A percentile compares a stretch with the other conserved stretches of the same genome.
phyloP scores from a whole-genome alignment of 2,888 invertebrate genomes.

The Andrena camellia region DNA sequence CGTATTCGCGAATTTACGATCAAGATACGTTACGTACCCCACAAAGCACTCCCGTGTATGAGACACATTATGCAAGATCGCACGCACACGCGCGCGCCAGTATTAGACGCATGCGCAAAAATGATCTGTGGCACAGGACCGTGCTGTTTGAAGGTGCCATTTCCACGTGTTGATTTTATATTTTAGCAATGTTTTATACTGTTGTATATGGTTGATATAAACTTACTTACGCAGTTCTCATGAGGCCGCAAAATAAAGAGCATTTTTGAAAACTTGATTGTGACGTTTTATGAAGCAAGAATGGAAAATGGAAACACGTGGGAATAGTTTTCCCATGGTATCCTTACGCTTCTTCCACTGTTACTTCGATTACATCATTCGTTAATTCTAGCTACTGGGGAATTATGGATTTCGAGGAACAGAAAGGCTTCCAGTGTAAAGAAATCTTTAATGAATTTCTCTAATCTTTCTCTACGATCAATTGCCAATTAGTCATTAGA shows the following conservation, averaged over 20 bases:
- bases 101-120: constrained; percentile 36
- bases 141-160: background rate
- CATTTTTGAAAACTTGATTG: no score
- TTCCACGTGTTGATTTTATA: no score
- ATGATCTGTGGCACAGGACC: background rate
- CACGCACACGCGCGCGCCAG: background rate
- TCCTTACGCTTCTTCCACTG: background rate
- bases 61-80: constrained; percentile 19
- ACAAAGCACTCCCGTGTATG: background rate
- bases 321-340: background rate
- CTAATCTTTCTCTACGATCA: background rate
- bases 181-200: no score
- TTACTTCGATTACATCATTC: background rate
- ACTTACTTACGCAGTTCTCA: no score
- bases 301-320: background rate
- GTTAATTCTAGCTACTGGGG: background rate
- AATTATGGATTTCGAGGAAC: background rate
- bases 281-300: background rate
- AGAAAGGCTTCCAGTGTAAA: background rate
- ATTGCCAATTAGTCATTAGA: background rate
- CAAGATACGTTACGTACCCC: constrained; percentile 7
- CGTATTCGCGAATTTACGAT: constrained; percentile 40
- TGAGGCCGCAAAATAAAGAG: background rate
- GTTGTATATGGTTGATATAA: no score
- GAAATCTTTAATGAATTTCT: background rate